Conservation (phyloP, 2,113 vertebrate genomes). For the Eptesicus fuscus region DNA sequence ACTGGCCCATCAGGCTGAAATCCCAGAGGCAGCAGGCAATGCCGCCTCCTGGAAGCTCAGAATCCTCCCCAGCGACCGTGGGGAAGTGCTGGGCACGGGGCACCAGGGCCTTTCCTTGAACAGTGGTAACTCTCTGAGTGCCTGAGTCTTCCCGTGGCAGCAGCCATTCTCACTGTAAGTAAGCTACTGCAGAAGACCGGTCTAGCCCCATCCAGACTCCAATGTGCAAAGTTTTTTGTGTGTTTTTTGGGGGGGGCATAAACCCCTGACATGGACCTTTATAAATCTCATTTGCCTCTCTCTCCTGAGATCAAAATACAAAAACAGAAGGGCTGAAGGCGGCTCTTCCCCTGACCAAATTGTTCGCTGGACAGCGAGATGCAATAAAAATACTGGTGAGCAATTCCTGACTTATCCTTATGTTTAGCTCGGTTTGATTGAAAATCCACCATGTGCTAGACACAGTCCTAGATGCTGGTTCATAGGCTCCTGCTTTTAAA, state of each 20-base stretch:
- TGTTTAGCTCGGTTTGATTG: background rate
- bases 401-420: background rate
- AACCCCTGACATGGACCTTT: background rate
- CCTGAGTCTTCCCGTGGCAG: background rate
- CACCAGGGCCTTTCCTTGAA: background rate
- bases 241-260: background rate
- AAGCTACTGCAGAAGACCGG: background rate
- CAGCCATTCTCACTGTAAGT: background rate
- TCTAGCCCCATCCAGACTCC: background rate
- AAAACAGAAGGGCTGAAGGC: background rate
- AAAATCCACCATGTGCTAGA: background rate
- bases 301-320: background rate
- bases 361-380: background rate
- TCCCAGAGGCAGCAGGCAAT: background rate
- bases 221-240: background rate
- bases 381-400: background rate
- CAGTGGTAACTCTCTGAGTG: background rate
- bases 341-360: background rate
- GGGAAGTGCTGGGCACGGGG: accelerated
- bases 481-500: background rate
- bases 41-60: background rate
- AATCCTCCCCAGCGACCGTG: background rate
- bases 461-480: background rate
- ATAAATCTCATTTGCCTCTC: background rate
- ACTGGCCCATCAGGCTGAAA: background rate